phyloP scores from a whole-genome alignment of 2,888 invertebrate genomes.

The Cenopis cana region DNA sequence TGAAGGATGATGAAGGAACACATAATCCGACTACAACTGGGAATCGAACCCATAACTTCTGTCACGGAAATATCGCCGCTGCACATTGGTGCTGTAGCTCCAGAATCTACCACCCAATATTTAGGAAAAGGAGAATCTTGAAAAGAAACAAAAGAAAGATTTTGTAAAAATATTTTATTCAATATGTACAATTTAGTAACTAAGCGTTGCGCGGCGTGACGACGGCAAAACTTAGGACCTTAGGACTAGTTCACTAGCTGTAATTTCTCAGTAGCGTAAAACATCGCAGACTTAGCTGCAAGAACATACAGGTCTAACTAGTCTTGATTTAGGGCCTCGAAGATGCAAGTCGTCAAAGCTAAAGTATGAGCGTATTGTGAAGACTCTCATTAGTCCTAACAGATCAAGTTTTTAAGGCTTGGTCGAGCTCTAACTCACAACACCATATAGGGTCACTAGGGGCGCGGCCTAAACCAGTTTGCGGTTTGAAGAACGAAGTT shows the following conservation, averaged over 20 bases:
- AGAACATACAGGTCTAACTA: neutral
- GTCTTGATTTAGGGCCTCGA: neutral
- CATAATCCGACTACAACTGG: neutral
- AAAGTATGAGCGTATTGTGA: too few relatives aligned
- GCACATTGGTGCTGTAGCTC: neutral
- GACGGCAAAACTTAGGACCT: neutral
- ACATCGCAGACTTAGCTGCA: neutral
- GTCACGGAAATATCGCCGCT: neutral
- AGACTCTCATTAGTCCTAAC: too few relatives aligned
- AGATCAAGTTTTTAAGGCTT: too few relatives aligned
- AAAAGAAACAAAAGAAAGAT: conserved; percentile 33
- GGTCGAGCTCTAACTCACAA: too few relatives aligned
- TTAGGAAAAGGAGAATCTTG: neutral
- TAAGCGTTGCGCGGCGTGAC: conserved; percentile 30
- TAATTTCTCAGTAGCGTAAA: neutral
- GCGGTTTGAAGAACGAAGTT: too few relatives aligned
- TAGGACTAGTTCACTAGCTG: conserved; percentile 3
- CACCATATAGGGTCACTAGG: too few relatives aligned
- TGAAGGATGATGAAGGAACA: too few relatives aligned
- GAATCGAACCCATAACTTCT: neutral
- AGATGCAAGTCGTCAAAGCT: too few relatives aligned
- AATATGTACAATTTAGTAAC: conserved; percentile 47
- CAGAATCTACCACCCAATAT: neutral
- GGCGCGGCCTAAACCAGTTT: too few relatives aligned
- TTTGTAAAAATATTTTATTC: conserved; percentile 48